phyloP scores from a whole-genome alignment of 1,140 invertebrate genomes.

The Arctopsyche grandis region DNA sequence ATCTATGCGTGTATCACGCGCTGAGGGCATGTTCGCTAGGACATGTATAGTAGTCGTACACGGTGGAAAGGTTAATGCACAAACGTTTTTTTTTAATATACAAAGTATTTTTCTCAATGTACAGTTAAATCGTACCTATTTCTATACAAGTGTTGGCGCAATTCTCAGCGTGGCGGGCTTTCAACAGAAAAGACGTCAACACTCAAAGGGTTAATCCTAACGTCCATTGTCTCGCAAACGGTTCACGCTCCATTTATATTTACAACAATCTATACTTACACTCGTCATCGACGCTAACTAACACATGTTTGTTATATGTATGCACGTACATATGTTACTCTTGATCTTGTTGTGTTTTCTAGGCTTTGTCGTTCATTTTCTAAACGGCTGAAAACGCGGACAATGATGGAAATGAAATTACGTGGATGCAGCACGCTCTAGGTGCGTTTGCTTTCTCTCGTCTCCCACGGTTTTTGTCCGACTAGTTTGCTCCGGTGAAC shows the following conservation, averaged over 20 bases:
- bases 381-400: neutral
- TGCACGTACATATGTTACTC: neutral
- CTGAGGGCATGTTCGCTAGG: too few species aligned
- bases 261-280: neutral
- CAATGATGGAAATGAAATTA: neutral
- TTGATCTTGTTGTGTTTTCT: neutral
- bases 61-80: too few species aligned
- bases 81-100: too few species aligned
- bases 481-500: neutral
- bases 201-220: too few species aligned
- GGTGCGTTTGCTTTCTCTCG: conserved; percentile 7
- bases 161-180: too few species aligned
- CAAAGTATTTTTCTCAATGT: too few species aligned
- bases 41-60: too few species aligned
- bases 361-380: conserved; percentile 3
- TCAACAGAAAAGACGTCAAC: too few species aligned
- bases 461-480: conserved; percentile 26
- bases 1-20: too few species aligned
- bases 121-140: too few species aligned
- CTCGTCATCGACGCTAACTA: neutral
- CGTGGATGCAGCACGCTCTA: neutral
- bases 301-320: neutral
- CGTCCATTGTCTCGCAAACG: neutral
- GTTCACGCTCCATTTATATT: neutral
- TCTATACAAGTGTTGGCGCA: too few species aligned